Percentiles rank a stretch among this genome's conserved stretches.
Evolutionary conservation across 2,113 vertebrate species (phyloP).

Genomic region (Eretmodus cyanostictus): DNA sequence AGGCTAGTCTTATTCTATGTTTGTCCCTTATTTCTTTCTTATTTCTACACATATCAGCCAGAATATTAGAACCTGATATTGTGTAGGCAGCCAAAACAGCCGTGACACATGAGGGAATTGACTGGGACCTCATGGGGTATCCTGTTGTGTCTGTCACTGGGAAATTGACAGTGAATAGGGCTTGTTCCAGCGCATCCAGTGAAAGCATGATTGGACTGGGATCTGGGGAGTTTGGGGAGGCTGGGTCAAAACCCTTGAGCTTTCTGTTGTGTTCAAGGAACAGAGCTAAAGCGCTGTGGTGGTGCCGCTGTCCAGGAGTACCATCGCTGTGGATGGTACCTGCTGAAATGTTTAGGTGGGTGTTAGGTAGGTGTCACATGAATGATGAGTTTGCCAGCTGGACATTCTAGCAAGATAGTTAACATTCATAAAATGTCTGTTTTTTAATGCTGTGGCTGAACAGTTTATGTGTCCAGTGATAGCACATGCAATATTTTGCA

Average conservation of each 20-base stretch:
- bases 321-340: background rate
- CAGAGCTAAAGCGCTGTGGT: background rate
- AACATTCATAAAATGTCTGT: background rate
- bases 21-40: background rate
- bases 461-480: background rate
- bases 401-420: background rate
- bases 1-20: background rate
- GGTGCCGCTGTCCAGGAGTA: background rate
- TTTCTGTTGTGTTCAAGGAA: background rate
- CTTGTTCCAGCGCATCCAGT: background rate
- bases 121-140: background rate
- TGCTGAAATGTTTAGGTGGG: background rate
- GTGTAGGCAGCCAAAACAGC: background rate
- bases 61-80: background rate
- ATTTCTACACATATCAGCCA: background rate
- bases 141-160: background rate
- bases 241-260: background rate
- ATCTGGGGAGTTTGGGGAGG: background rate
- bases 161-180: background rate
- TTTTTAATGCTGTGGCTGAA: background rate
- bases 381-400: background rate
- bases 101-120: background rate
- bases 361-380: background rate
- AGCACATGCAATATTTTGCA: background rate
- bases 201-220: background rate